phyloP scores from a whole-genome alignment of 1,140 invertebrate genomes.

The Neocloeon triangulifer region DNA sequence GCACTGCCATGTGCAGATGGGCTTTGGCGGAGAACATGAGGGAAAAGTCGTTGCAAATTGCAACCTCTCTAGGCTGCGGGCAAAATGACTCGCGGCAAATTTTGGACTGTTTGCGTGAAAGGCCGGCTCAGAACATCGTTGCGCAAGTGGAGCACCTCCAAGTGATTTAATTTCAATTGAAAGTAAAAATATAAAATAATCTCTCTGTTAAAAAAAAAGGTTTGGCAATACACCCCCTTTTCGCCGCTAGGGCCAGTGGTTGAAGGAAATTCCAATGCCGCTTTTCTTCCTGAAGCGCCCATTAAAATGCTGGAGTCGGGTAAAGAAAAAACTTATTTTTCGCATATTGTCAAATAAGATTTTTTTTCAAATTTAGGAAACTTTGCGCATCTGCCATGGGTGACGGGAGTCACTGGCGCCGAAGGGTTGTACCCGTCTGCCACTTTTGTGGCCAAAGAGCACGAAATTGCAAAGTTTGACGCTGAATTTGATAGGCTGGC shows the following conservation, averaged over 20 bases:
- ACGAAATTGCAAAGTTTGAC: too few species aligned
- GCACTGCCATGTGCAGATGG: constrained; percentile 47
- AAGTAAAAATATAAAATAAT: too few species aligned
- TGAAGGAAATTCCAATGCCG: background rate
- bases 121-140: constrained; percentile 29
- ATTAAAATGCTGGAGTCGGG: too few species aligned
- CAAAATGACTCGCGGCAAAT: constrained; percentile 27
- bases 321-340: too few species aligned
- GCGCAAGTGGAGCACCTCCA: constrained; percentile 19
- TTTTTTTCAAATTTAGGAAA: too few species aligned
- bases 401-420: constrained; percentile 4
- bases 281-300: constrained; percentile 1
- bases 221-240: too few species aligned
- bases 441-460: too few species aligned
- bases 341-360: too few species aligned
- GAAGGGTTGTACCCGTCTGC: constrained; percentile 5
- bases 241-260: too few species aligned
- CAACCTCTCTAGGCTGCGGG: constrained; percentile 41
- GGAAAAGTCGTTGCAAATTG: constrained; percentile 40
- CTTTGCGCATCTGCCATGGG: constrained; percentile 2
- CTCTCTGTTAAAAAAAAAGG: too few species aligned
- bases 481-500: too few species aligned
- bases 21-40: constrained; percentile 35
- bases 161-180: constrained; percentile 15
- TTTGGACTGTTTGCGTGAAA: constrained; percentile 40